phyloP scores from a whole-genome alignment of 2,113 vertebrate species.

The Sitta europaea region DNA sequence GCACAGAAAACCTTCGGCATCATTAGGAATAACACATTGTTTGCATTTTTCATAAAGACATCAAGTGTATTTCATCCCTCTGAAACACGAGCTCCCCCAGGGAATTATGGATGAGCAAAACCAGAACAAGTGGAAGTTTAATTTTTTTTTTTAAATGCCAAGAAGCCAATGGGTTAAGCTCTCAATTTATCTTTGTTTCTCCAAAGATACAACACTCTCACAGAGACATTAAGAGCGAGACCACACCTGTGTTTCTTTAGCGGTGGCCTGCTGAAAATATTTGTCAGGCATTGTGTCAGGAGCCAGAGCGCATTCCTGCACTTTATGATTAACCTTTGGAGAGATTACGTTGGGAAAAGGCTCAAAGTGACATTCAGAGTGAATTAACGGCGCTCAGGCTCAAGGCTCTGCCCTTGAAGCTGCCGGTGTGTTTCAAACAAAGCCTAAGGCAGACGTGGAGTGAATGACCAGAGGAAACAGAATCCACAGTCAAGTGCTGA shows the following conservation, averaged over 20 bases:
- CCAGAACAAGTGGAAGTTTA: conserved; percentile 57
- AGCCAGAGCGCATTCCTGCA: conserved; percentile 65
- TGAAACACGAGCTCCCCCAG: conserved; percentile 13
- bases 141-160: conserved; percentile 38
- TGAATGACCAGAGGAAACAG: background rate
- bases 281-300: conserved; percentile 63
- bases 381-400: background rate
- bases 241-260: conserved; percentile 67
- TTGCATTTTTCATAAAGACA: conserved; percentile 66
- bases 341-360: conserved; percentile 38
- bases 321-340: conserved; percentile 63
- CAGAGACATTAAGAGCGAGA: conserved; percentile 35
- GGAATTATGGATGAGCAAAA: conserved; percentile 59
- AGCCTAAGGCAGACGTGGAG: background rate
- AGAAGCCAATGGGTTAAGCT: conserved; percentile 69
- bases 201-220: conserved; percentile 31
- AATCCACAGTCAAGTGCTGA: background rate
- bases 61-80: conserved; percentile 36
- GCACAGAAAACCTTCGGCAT: background rate
- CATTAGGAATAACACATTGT: conserved; percentile 39
- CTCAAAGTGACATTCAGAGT: conserved; percentile 36
- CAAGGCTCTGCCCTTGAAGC: conserved; percentile 27
- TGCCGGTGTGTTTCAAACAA: conserved; percentile 1
- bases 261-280: conserved; percentile 61
- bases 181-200: conserved; percentile 69